phyloP scores from a whole-genome alignment of 2,113 vertebrate genomes.

The Sturnira hondurensis region DNA sequence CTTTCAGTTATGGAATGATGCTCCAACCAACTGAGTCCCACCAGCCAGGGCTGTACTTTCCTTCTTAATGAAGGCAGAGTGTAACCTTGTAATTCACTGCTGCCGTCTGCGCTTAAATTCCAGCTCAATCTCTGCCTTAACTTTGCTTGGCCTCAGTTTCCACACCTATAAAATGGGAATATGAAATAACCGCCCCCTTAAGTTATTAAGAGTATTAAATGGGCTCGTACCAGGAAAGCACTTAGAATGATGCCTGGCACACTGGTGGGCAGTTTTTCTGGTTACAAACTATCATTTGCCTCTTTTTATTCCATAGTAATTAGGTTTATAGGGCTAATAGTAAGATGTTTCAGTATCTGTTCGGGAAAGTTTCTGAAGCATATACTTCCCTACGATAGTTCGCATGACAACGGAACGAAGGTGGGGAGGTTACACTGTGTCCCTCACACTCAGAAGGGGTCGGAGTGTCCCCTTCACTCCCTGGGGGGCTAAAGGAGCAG shows the following conservation, averaged over 20 bases:
- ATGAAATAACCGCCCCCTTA: too few species aligned
- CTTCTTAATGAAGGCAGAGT: neutral
- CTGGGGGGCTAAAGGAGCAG: neutral
- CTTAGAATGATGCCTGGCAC: neutral
- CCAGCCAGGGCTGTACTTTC: too few species aligned
- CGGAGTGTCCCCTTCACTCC: neutral
- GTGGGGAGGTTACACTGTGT: rapidly evolving
- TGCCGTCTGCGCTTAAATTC: neutral
- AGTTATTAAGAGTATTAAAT: neutral
- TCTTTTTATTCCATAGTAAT: neutral
- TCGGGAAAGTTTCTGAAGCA: neutral
- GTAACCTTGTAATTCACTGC: neutral
- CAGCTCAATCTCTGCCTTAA: neutral
- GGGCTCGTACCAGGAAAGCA: neutral
- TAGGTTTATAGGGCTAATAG: neutral
- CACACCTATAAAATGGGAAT: neutral
- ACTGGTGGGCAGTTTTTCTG: neutral
- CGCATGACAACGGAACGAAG: neutral
- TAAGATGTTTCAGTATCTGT: neutral
- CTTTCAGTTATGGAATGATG: too few species aligned
- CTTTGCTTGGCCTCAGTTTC: neutral
- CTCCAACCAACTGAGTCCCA: too few species aligned
- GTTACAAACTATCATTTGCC: neutral
- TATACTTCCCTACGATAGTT: neutral
- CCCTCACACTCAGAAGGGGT: neutral